Base-by-base conservation (phyloP, 2,113 vertebrate species). In the Dasyprocta punctata region DNA sequence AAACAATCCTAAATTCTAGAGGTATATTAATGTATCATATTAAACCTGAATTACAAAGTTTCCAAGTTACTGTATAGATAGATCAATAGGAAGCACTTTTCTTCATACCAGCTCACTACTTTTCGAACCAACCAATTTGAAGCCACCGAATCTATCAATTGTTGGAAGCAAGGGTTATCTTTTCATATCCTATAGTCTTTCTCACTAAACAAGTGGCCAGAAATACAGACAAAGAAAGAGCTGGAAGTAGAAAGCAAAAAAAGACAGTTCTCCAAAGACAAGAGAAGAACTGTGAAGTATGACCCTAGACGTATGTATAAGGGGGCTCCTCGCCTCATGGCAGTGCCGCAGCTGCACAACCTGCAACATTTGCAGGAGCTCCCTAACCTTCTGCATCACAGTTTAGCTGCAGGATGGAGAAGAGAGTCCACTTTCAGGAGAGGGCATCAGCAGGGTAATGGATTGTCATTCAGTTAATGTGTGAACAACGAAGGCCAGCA, bases 41-140 rank as follows among this genome's bases (percentile, higher is more conserved):
- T 41, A 84, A 71, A 19, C 7, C 44, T 81, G 33, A 86, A 88
- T 3, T 28, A 44, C 8, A 58, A 73, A 54, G 24, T 86, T 86
- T 61, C 61, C 22, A 95, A 95, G n/a, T 13, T 89, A 20, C 69
- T 92, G 90, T 92, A 82, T 56, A 75, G 84, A 83, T 33, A 77
- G 73, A 81, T 84, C 9, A 56, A 44, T 49, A 47, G 17, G 20
- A 86, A 38, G 11, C 90, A 73, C 24, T 82, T 95, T 89, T n/a
- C 58, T 75, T 84, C 17, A 4, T 63, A 94, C 8, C 6, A 71
- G 24, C 24, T 91, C 16, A 36, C 6, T 60, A 49, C 56, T 90
- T 85, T 89, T 85, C 33, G 58, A 73, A 84, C 49, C 83, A 87
- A 73, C 80, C 54, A 93, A 1, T 88, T 85, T 20, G 86, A 71